Evolutionary conservation across 2,797 vertebrate species (phyloP).

Genomic region (Luscinia megarhynchos): DNA sequence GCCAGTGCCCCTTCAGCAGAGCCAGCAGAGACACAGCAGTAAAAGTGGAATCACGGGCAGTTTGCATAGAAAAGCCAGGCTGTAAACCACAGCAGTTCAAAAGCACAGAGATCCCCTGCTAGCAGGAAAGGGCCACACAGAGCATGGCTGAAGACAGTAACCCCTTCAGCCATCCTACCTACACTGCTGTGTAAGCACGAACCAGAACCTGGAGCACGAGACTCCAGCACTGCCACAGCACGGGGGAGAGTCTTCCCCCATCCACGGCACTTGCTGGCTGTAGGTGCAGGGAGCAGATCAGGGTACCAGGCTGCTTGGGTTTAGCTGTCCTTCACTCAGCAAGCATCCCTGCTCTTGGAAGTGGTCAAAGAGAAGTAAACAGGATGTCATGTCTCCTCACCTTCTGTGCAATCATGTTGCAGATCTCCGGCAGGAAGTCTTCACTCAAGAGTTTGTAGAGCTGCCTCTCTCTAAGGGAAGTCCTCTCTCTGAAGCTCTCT

Average conservation of each 20-base stretch:
- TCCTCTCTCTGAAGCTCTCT: conserved; percentile 92
- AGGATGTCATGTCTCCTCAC: conserved; percentile 77
- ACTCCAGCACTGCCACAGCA: background rate
- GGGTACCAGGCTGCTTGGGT: background rate
- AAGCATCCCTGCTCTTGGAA: background rate
- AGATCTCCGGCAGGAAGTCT: conserved; percentile 98
- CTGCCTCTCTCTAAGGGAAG: conserved; percentile 91
- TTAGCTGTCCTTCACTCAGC: conserved; percentile 5
- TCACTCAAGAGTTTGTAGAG: conserved; percentile 95
- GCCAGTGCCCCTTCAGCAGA: background rate
- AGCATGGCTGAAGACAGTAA: conserved; percentile 36
- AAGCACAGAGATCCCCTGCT: conserved; percentile 40
- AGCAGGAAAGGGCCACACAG: background rate
- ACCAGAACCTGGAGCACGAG: background rate
- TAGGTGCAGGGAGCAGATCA: background rate
- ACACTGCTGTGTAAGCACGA: fast-evolving
- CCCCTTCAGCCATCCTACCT: conserved; percentile 42
- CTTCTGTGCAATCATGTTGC: conserved; percentile 98
- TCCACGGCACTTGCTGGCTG: background rate
- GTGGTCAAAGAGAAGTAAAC: conserved; percentile 38
- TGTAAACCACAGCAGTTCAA: conserved; percentile 54
- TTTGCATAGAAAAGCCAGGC: conserved; percentile 45
- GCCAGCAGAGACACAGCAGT: background rate
- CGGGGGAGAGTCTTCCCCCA: background rate
- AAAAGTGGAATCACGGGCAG: conserved; percentile 39